Conservation (phyloP, 1,140 invertebrate species). For the Ditylenchus dipsaci region DNA sequence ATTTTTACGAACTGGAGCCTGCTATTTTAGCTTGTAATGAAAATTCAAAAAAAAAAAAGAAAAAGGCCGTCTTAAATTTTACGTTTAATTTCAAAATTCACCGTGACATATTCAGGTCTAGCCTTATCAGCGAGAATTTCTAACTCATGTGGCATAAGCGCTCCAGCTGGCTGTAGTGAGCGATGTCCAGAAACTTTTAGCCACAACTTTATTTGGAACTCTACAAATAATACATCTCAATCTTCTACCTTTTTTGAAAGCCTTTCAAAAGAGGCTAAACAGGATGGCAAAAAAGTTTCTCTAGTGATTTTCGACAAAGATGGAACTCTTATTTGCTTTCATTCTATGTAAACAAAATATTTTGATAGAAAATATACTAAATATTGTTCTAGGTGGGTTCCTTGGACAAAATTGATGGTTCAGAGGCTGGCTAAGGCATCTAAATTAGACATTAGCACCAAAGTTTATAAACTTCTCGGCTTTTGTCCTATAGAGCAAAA, state of each 20-base stretch:
- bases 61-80: too few relatives aligned
- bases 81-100: too few relatives aligned
- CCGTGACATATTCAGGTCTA: not conserved
- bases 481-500: constrained; percentile 57
- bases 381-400: constrained; percentile 54
- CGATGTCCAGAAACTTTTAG: not conserved
- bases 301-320: constrained; percentile 64
- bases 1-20: too few relatives aligned
- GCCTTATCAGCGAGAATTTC: not conserved
- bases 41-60: too few relatives aligned
- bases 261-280: not conserved
- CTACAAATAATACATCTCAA: not conserved
- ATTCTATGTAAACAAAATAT: constrained; percentile 56
- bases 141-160: not conserved
- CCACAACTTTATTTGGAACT: not conserved
- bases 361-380: too few relatives aligned
- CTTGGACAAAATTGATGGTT: constrained; percentile 59
- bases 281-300: constrained; percentile 11
- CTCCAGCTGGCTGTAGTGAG: not conserved
- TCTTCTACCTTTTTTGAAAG: not conserved
- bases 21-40: too few relatives aligned
- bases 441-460: constrained; percentile 41
- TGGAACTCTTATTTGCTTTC: constrained; percentile 63
- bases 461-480: constrained; percentile 60
- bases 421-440: constrained; percentile 45